A percentile compares a stretch with the other conserved stretches of the same genome.
Conservation (phyloP, 2,113 vertebrate genomes). For the Oreotragus oreotragus region DNA sequence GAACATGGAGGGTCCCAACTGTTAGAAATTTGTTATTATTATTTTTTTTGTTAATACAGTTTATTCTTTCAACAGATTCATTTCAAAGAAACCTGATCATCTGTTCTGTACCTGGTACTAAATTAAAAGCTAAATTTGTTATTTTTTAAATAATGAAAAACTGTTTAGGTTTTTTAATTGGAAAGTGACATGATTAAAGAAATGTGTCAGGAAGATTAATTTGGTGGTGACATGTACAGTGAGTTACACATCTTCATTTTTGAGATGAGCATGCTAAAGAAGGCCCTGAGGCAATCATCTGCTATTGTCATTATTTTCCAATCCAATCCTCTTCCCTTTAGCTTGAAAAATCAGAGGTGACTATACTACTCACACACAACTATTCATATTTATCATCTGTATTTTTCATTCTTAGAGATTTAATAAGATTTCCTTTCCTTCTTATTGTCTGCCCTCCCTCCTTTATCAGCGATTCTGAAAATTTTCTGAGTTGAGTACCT, state of each 20-base stretch:
- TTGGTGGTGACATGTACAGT: background rate
- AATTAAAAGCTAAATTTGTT: too few relatives aligned
- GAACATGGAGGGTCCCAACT: background rate
- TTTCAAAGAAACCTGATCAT: too few relatives aligned
- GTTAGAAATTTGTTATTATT: background rate
- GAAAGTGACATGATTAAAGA: background rate
- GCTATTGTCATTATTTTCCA: background rate
- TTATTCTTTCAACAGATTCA: too few relatives aligned
- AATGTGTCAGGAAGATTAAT: background rate
- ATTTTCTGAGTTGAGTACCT: background rate
- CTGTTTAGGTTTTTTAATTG: background rate
- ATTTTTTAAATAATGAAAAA: background rate
- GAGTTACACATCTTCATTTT: background rate
- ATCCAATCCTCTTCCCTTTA: background rate
- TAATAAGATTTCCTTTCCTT: background rate
- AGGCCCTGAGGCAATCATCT: background rate
- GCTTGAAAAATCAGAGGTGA: background rate
- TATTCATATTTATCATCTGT: background rate
- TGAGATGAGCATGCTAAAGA: background rate
- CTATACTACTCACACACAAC: background rate
- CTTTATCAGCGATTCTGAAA: background rate
- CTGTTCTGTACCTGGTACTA: too few relatives aligned
- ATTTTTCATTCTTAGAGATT: background rate
- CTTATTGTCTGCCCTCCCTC: background rate
- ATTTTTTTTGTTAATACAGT: too few relatives aligned